Conservation (phyloP, 2,113 vertebrate genomes). For the Myodes glareolus region DNA sequence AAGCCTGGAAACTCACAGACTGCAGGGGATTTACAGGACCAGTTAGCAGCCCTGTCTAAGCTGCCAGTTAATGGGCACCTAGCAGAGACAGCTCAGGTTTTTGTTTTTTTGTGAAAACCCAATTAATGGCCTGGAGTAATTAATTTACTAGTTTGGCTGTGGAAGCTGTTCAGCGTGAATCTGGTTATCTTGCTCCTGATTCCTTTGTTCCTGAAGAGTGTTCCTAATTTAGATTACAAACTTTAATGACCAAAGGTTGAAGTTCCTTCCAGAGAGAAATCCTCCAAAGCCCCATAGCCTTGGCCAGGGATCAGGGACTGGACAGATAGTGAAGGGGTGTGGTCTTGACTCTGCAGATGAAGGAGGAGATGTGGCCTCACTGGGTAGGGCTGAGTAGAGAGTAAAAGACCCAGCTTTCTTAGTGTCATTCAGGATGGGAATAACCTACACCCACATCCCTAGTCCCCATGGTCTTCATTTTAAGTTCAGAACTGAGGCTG, state of each 20-base stretch:
- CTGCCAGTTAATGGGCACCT: background rate
- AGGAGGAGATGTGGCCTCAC: background rate
- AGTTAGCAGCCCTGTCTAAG: constrained; percentile 5
- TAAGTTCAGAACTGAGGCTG: background rate
- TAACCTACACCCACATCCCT: accelerated
- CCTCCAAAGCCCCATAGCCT: background rate
- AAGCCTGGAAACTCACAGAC: background rate
- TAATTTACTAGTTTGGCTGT: constrained; percentile 35
- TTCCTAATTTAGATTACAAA: constrained; percentile 39
- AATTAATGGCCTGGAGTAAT: constrained; percentile 37
- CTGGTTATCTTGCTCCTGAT: constrained; percentile 35
- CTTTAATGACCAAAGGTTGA: constrained; percentile 35
- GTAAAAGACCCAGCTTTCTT: background rate
- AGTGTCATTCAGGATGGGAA: background rate
- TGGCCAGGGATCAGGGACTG: background rate
- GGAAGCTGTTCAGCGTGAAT: constrained; percentile 39
- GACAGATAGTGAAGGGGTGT: background rate
- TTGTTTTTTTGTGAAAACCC: constrained; percentile 1
- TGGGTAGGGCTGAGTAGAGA: background rate
- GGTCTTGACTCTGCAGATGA: background rate
- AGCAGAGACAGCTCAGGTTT: background rate
- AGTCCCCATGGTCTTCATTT: background rate
- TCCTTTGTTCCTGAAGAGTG: background rate
- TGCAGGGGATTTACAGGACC: background rate
- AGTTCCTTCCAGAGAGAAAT: background rate